These are phyloP conservation scores for Crotalus horridus DNA, from an alignment of 2,113 vertebrate species.

Conservation along the genomic window DNA sequence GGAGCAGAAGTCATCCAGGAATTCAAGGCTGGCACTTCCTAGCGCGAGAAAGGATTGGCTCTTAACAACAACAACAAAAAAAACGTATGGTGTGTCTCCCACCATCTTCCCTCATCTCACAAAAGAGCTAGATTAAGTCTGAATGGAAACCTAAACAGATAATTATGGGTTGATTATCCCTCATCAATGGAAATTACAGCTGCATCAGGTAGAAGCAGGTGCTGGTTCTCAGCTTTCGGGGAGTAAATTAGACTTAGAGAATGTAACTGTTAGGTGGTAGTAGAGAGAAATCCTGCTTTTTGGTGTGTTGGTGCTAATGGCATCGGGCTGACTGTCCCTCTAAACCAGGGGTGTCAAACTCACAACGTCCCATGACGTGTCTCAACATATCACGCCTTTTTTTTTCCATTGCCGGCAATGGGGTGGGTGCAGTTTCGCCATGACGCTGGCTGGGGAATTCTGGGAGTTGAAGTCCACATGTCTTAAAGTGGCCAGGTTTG, in stretches of 20 bases:
- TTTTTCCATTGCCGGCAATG: no score
- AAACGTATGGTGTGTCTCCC: no score
- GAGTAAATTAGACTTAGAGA: background rate
- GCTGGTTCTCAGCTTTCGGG: background rate
- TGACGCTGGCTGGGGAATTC: no score
- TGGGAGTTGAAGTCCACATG: no score
- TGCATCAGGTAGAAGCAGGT: background rate
- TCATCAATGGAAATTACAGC: conserved; percentile 15
- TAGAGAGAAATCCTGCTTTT: background rate
- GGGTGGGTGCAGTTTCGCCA: no score
- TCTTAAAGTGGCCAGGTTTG: no score
- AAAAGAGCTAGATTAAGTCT: background rate
- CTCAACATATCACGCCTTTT: no score
- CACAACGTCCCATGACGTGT: no score
- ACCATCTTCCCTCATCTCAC: background rate
- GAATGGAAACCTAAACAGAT: conserved; percentile 3
- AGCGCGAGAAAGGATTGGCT: background rate
- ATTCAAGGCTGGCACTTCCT: background rate
- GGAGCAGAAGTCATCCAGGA: background rate
- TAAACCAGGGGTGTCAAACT: background rate
- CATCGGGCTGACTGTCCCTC: background rate
- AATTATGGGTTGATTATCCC: conserved; percentile 1
- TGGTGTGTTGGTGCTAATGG: background rate
- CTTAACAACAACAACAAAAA: background rate
- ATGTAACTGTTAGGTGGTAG: background rate